Percentiles rank a stretch among this genome's conserved stretches.
phyloP scores from a whole-genome alignment of 2,113 vertebrate genomes.

The Leptodactylus fuscus region DNA sequence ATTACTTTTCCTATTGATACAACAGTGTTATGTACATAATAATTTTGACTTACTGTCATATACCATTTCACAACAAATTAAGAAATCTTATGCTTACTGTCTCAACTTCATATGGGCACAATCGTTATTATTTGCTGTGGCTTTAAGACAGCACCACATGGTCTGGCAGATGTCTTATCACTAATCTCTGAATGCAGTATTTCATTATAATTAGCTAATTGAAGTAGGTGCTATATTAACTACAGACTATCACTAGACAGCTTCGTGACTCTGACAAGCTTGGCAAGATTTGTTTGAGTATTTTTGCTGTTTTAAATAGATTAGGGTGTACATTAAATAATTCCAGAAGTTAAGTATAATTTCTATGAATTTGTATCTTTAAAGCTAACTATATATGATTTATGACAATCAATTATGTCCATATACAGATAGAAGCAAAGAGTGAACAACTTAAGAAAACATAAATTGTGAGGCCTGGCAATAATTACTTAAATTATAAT shows the following conservation, averaged over 20 bases:
- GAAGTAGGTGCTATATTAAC: constrained; percentile 28
- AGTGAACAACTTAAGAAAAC: too few species aligned
- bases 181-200: constrained; percentile 30
- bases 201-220: constrained; percentile 41
- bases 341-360: neutral
- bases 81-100: neutral
- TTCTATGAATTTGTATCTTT: neutral
- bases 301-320: neutral
- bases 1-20: neutral
- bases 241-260: constrained; percentile 1
- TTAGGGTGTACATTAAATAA: neutral
- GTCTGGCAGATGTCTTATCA: constrained; percentile 38
- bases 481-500: too few species aligned
- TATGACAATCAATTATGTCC: too few species aligned
- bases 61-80: neutral
- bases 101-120: neutral
- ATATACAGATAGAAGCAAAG: too few species aligned
- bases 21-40: too few species aligned
- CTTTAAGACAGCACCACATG: constrained; percentile 40
- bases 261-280: neutral
- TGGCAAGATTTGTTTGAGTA: neutral
- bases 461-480: too few species aligned
- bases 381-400: too few species aligned
- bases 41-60: neutral
- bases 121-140: constrained; percentile 22